A percentile compares a stretch with the other conserved stretches of the same genome.
Conservation (phyloP, 2,888 invertebrate genomes). For the Acrocera orbiculus region DNA sequence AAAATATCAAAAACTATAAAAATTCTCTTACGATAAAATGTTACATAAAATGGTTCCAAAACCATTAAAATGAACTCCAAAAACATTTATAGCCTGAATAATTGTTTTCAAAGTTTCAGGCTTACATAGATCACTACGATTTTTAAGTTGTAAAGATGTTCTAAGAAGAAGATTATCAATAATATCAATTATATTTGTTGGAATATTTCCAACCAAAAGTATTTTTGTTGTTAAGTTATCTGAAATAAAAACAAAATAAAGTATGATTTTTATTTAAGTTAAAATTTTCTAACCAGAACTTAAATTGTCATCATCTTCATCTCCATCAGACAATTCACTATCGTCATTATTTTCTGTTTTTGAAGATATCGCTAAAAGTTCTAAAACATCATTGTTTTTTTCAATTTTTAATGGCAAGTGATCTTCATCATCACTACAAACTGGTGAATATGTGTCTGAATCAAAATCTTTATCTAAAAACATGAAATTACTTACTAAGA, state of each 20-base stretch:
- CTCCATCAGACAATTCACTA: slow-evolving; percentile 25
- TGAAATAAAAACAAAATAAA: not conserved
- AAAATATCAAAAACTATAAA: not conserved
- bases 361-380: slow-evolving; percentile 22
- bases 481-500: not conserved
- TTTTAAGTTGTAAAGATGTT: slow-evolving; percentile 23
- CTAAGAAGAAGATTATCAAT: slow-evolving; percentile 27
- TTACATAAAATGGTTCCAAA: slow-evolving; percentile 26
- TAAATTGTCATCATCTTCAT: slow-evolving; percentile 24
- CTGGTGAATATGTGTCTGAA: slow-evolving; percentile 28
- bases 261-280: not conserved
- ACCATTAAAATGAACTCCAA: slow-evolving; percentile 20
- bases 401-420: slow-evolving; percentile 16
- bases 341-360: slow-evolving; percentile 20
- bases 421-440: slow-evolving; percentile 29
- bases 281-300: not conserved
- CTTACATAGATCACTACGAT: slow-evolving; percentile 24
- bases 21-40: slow-evolving; percentile 23
- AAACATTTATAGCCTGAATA: slow-evolving; percentile 24
- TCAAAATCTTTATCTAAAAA: slow-evolving; percentile 13
- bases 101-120: slow-evolving; percentile 25
- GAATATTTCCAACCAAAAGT: not conserved
- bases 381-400: slow-evolving; percentile 21
- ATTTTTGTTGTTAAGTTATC: not conserved
- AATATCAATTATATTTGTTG: slow-evolving; percentile 13